Evolutionary conservation across 2,888 invertebrate genomes (phyloP).

Genomic region (Drymonia ruficornis): DNA sequence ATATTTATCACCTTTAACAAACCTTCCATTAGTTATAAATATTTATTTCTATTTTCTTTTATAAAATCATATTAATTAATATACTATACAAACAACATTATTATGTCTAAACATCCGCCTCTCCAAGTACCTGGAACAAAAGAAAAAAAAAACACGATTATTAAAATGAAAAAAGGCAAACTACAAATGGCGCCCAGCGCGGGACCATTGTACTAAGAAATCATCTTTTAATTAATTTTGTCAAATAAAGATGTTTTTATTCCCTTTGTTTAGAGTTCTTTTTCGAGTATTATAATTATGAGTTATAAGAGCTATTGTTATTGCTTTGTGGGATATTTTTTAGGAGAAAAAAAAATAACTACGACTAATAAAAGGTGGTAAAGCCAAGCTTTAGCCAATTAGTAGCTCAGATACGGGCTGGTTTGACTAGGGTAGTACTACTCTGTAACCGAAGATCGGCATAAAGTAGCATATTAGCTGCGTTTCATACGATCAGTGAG

Average conservation of each 20-base stretch:
- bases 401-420: too few species aligned
- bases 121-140: conserved; percentile 50
- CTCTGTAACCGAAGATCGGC: too few species aligned
- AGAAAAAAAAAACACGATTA: conserved; percentile 41
- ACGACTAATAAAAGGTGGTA: too few species aligned
- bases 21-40: too few species aligned
- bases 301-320: conserved; percentile 26
- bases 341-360: not conserved
- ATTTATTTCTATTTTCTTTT: too few species aligned
- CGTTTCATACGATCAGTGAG: too few species aligned
- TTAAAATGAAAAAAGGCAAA: conserved; percentile 36
- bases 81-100: too few species aligned
- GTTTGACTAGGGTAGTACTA: too few species aligned
- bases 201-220: conserved; percentile 30
- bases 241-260: conserved; percentile 38
- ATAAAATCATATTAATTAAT: too few species aligned
- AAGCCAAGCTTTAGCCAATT: too few species aligned
- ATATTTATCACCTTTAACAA: too few species aligned
- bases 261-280: conserved; percentile 23
- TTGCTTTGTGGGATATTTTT: conserved; percentile 16
- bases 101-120: conserved; percentile 4
- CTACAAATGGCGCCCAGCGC: conserved; percentile 28
- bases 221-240: conserved; percentile 46
- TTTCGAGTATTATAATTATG: conserved; percentile 23
- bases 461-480: too few species aligned